phyloP scores from a whole-genome alignment of 2,888 invertebrate genomes.

The Rhodophaea formosa region DNA sequence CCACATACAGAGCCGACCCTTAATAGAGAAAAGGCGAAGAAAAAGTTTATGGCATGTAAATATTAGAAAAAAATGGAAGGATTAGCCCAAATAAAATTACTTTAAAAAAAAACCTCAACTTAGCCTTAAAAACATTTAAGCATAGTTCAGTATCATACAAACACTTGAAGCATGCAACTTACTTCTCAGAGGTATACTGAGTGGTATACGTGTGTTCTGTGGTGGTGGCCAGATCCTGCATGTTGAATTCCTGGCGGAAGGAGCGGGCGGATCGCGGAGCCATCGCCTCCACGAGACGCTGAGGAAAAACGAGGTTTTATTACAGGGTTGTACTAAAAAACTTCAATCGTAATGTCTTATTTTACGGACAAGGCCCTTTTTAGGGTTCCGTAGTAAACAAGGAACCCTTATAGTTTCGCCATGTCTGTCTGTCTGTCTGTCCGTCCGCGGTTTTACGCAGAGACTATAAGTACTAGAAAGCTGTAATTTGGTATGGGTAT shows the following conservation, averaged over 20 bases:
- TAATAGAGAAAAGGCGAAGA: no score
- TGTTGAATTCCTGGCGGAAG: conserved; percentile 91
- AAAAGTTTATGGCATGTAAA: no score
- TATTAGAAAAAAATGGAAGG: no score
- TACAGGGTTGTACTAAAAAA: neutral
- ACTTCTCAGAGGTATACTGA: conserved; percentile 83
- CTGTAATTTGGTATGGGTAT: no score
- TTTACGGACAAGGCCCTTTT: no score
- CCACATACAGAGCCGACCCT: no score
- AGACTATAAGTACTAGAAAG: no score
- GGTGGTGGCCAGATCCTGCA: conserved; percentile 84
- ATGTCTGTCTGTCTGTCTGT: no score
- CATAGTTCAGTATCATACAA: neutral
- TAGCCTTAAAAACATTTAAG: neutral
- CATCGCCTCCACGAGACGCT: conserved; percentile 86
- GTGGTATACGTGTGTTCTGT: conserved; percentile 85
- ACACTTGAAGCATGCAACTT: conserved; percentile 53
- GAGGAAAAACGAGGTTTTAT: conserved; percentile 45
- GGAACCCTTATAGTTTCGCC: no score
- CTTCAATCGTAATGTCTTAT: neutral
- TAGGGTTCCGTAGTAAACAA: no score
- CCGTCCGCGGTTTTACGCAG: no score
- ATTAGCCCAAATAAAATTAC: no score
- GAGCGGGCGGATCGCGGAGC: conserved; percentile 87
- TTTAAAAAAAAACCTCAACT: neutral